Conservation (phyloP, 2,888 invertebrate species). For the Argynnis bischoffii region DNA sequence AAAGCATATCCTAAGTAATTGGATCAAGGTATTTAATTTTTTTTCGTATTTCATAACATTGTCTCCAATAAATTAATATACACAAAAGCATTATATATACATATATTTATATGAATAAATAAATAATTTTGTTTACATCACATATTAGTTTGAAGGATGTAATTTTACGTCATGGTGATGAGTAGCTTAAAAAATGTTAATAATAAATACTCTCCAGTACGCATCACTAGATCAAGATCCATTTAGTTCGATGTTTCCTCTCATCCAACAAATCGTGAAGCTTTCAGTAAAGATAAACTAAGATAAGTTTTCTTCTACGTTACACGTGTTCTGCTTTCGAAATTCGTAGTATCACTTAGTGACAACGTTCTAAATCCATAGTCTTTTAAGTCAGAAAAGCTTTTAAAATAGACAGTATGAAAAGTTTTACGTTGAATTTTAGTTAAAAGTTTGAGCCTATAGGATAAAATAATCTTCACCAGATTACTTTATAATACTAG, state of each 20-base stretch:
- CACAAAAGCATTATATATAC: no score
- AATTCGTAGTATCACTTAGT: constrained; percentile 11
- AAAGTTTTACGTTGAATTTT: background rate
- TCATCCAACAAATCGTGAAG: constrained; percentile 15
- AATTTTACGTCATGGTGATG: no score
- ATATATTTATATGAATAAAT: no score
- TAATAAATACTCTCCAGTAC: no score
- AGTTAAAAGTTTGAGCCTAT: background rate
- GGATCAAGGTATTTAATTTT: no score
- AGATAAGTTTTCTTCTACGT: constrained; percentile 15
- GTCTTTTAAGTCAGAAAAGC: constrained; percentile 7
- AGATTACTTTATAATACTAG: no score
- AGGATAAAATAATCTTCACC: background rate
- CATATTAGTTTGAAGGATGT: no score
- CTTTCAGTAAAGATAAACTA: constrained; percentile 18
- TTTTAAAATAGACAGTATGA: background rate
- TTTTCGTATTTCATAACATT: no score
- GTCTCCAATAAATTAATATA: no score
- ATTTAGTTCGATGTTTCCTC: constrained; percentile 1
- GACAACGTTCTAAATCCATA: constrained; percentile 1
- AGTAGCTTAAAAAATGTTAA: no score
- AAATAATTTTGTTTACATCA: no score
- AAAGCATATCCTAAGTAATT: no score
- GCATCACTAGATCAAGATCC: constrained; percentile 1
- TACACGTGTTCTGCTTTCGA: constrained; percentile 19